Evolutionary conservation across 2,888 invertebrate genomes (phyloP).

Genomic region (Marasmarcha lunaedactyla): DNA sequence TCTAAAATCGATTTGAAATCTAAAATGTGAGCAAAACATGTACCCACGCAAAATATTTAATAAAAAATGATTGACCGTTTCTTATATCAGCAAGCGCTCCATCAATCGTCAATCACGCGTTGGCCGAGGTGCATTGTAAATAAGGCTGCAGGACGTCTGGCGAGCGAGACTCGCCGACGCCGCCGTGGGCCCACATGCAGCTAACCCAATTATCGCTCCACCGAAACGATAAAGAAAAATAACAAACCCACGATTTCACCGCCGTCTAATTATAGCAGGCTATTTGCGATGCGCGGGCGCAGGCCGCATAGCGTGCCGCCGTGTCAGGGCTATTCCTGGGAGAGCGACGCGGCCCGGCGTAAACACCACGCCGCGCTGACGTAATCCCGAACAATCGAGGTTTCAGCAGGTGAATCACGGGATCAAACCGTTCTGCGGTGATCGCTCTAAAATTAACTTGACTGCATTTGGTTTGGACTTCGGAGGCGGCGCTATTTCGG

Average conservation of each 20-base stretch:
- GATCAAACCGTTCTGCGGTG: constrained; percentile 61
- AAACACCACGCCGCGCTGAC: constrained; percentile 68
- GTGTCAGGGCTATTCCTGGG: constrained; percentile 69
- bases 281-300: constrained; percentile 69
- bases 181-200: constrained; percentile 62
- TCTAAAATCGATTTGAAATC: too few species aligned
- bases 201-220: constrained; percentile 71
- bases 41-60: too few species aligned
- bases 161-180: constrained; percentile 64
- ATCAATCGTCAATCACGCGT: neutral
- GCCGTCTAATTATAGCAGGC: constrained; percentile 65
- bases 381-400: constrained; percentile 68
- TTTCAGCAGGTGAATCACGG: constrained; percentile 66
- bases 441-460: constrained; percentile 62
- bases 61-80: too few species aligned
- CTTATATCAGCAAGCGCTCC: too few species aligned
- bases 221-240: constrained; percentile 70
- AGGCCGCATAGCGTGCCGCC: constrained; percentile 67
- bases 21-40: too few species aligned
- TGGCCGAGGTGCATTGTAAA: constrained; percentile 5
- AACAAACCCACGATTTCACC: constrained; percentile 71
- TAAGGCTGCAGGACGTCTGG: constrained; percentile 31
- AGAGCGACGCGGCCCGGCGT: constrained; percentile 61
- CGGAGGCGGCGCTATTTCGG: constrained; percentile 66
- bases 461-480: constrained; percentile 65